Base-by-base conservation (phyloP, 2,888 invertebrate species). In the Isoperla grammatica region DNA sequence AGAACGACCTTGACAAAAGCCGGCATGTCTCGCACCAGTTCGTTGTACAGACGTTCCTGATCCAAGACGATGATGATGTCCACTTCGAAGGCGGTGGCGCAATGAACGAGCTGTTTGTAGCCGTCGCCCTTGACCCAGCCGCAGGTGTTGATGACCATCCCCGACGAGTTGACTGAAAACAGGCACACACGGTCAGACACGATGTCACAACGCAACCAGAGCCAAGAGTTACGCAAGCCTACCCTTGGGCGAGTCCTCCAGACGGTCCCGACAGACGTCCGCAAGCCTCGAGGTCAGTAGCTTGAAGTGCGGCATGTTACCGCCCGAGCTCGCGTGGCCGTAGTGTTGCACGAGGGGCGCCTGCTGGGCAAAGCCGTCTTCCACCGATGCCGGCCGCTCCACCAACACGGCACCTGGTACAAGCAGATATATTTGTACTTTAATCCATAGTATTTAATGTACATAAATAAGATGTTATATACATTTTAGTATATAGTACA, bases 41-140 rank as follows among this genome's bases (percentile, higher is more conserved):
- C 96, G 71, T 92, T 96, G 75, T 94, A 97, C 1, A 99, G 78
- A 65, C 97, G 81, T 74, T 99, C 98, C 73, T 98, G 96, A 74
- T 98, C 98, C 64, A 99, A 73, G 0, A 98, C 97, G 67, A 98
- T 79, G 67, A 99, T 92, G 0, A 95, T 88, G 70, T 96, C 95
- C 1, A 96, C 95, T 80, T 96, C 95, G 75, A 98, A 98, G 0
- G 92, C 89, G 68, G 92, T 88, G 0, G 95, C 95, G 0, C 93
- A 87, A 68, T 93, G 90, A 2, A 91, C 83, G 11, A 99, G 74
- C 57, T 90, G 82, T 69, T 87, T 87, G 74, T 95, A 98, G 0
- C 97, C 98, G 0, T 82, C 86, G 0, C 87, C 90, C 74, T 95
- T 95, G 1, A 97, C 87, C 96, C 96, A 99, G 0, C 98, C 98